Evolutionary conservation across 2,113 vertebrate genomes (phyloP).

Genomic region (Erythrolamprus reginae): DNA sequence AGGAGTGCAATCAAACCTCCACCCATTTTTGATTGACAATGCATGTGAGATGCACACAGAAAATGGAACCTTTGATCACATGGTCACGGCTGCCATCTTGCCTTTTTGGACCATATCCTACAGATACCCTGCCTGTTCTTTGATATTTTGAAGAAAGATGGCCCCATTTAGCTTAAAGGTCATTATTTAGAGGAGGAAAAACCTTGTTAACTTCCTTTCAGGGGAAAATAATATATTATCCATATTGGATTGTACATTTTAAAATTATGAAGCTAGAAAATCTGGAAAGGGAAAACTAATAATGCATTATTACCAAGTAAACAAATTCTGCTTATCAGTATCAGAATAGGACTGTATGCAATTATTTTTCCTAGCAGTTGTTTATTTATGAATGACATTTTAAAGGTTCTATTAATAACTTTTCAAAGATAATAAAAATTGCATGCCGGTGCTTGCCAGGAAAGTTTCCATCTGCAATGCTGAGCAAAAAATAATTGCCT

Average conservation of each 20-base stretch:
- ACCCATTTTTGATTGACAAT: not conserved
- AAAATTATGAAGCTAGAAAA: constrained; percentile 13
- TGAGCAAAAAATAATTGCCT: constrained; percentile 11
- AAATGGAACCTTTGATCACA: not conserved
- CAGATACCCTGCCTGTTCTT: not conserved
- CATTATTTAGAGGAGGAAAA: not conserved
- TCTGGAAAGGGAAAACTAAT: constrained; percentile 25
- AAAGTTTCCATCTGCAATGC: constrained; percentile 21
- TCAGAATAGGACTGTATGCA: constrained; percentile 11
- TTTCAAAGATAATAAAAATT: constrained; percentile 15
- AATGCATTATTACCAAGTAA: constrained; percentile 39
- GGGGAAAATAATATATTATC: not conserved
- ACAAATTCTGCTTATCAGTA: constrained; percentile 32
- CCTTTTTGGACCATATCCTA: not conserved
- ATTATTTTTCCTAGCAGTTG: constrained; percentile 40
- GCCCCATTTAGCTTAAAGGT: not conserved
- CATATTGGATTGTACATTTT: not conserved
- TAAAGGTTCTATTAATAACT: constrained; percentile 6
- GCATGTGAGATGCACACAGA: not conserved
- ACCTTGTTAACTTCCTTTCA: not conserved
- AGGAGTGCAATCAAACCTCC: not conserved
- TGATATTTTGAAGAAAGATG: not conserved
- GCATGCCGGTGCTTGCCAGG: constrained; percentile 17
- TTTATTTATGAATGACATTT: constrained; percentile 17
- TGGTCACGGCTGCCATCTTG: not conserved